phyloP scores from a whole-genome alignment of 2,888 invertebrate species.

The Yponomeuta malinellus region DNA sequence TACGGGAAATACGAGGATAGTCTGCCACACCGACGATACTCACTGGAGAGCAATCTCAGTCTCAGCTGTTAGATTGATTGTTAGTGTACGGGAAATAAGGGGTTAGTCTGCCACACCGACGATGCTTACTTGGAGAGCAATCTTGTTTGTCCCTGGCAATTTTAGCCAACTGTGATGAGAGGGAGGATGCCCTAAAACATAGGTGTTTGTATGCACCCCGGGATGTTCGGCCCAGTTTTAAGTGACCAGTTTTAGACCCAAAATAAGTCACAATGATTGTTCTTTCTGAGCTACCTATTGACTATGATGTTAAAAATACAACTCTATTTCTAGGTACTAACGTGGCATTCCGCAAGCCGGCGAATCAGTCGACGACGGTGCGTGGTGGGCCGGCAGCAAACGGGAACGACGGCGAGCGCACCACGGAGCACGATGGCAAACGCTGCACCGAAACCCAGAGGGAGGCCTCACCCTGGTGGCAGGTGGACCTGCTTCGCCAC shows the following conservation, averaged over 20 bases:
- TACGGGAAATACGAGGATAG: too few relatives aligned
- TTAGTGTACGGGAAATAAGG: too few relatives aligned
- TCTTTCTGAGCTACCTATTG: neutral
- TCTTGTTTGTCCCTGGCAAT: too few relatives aligned
- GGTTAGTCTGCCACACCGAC: too few relatives aligned
- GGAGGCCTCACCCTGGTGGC: slow-evolving; percentile 96
- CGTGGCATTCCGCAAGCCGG: slow-evolving; percentile 89
- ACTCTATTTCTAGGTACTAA: slow-evolving; percentile 80
- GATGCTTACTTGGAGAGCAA: too few relatives aligned
- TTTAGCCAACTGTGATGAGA: too few relatives aligned
- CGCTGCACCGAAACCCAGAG: slow-evolving; percentile 92
- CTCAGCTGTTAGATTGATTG: too few relatives aligned
- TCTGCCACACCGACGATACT: too few relatives aligned
- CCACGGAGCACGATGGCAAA: slow-evolving; percentile 90
- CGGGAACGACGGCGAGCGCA: slow-evolving; percentile 91
- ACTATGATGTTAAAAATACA: neutral
- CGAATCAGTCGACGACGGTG: slow-evolving; percentile 93
- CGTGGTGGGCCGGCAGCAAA: slow-evolving; percentile 88
- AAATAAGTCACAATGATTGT: neutral
- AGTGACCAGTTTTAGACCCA: neutral
- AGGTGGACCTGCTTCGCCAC: slow-evolving; percentile 88
- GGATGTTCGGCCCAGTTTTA: too few relatives aligned
- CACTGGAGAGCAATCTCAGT: too few relatives aligned
- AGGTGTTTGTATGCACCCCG: too few relatives aligned
- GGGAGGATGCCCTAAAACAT: too few relatives aligned